Evolutionary conservation across 2,797 vertebrate species (phyloP).

Genomic region (Parauchenoglanis ngamensis): DNA sequence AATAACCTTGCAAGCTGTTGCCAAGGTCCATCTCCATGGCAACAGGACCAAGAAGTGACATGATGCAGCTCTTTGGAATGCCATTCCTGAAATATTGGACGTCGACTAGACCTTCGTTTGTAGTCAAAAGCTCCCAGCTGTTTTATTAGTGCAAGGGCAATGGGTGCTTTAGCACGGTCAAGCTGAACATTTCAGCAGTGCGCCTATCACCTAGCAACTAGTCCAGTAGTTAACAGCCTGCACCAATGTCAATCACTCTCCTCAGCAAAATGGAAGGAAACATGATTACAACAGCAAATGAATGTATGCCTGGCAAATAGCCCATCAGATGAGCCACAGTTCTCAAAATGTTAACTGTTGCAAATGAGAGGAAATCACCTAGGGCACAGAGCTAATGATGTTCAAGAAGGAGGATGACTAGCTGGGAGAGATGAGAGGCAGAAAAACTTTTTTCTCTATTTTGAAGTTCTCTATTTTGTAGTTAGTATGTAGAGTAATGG

Average conservation of each 20-base stretch:
- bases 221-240: conserved; percentile 39
- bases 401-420: neutral
- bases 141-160: conserved; percentile 47
- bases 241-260: conserved; percentile 26
- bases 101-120: conserved; percentile 30
- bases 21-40: conserved; percentile 45
- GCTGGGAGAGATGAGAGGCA: neutral
- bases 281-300: conserved; percentile 42
- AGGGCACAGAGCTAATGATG: conserved; percentile 10
- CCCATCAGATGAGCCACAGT: conserved; percentile 29
- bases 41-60: conserved; percentile 41
- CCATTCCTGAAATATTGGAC: conserved; percentile 42
- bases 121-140: conserved; percentile 50
- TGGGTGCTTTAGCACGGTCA: conserved; percentile 47
- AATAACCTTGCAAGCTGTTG: conserved; percentile 51
- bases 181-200: conserved; percentile 41
- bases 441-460: conserved; percentile 1
- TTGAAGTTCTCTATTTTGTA: neutral
- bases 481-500: neutral
- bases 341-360: conserved; percentile 41
- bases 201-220: conserved; percentile 51
- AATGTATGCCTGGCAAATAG: conserved; percentile 38
- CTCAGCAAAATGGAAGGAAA: conserved; percentile 45
- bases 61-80: conserved; percentile 44
- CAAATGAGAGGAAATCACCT: conserved; percentile 36